These are phyloP conservation scores for Myotis lucifugus DNA, from an alignment of 2,113 vertebrate genomes.

Conservation along the genomic window DNA sequence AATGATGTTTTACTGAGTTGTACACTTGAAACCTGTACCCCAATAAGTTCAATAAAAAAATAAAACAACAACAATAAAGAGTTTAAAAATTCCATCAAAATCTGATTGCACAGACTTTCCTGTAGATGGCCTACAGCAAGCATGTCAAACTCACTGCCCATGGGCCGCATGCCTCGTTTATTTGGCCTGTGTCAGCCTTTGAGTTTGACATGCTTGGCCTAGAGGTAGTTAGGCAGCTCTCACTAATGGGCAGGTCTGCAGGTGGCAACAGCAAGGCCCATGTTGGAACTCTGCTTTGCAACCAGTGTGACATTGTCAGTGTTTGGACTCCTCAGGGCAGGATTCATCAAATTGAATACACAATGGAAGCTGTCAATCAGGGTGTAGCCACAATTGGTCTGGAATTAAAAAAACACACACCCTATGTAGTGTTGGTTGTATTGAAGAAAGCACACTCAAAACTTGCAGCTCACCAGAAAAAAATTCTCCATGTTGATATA, in stretches of 20 bases:
- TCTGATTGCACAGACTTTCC: not conserved
- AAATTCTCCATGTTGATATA: not conserved
- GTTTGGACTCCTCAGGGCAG: not conserved
- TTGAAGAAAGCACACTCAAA: not conserved
- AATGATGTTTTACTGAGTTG: not conserved
- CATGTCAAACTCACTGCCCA: too few species aligned
- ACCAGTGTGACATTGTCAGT: not conserved
- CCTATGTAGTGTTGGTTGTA: not conserved
- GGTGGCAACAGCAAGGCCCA: too few species aligned
- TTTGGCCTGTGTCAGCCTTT: too few species aligned
- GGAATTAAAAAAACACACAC: too few species aligned
- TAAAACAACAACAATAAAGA: not conserved
- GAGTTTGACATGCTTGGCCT: too few species aligned
- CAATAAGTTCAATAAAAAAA: not conserved
- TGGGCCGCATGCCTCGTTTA: too few species aligned
- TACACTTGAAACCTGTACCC: not conserved
- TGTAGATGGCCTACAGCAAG: too few species aligned
- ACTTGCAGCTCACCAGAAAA: not conserved
- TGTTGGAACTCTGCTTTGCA: not conserved
- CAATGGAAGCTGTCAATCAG: not conserved
- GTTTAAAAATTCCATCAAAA: not conserved
- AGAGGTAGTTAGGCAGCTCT: not conserved
- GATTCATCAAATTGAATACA: not conserved
- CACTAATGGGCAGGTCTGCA: not conserved
- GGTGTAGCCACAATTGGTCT: not conserved